These are phyloP conservation scores for Ophthalmolycus amberensis DNA, from an alignment of 2,113 vertebrate species.

Conservation along the genomic window DNA sequence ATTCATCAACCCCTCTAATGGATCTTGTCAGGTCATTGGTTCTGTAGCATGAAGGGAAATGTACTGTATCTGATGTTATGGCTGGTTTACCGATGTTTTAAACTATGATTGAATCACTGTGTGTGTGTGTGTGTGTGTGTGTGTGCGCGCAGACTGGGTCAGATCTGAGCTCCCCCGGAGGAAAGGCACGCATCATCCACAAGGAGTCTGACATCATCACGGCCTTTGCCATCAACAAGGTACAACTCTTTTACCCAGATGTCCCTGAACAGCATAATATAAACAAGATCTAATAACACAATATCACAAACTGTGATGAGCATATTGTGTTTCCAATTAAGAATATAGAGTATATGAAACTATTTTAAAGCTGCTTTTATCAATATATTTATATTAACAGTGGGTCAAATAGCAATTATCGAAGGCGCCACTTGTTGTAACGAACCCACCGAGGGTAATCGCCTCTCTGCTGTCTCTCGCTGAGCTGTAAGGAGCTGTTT, in stretches of 20 bases:
- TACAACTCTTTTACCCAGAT: constrained; percentile 66
- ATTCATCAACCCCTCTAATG: constrained; percentile 24
- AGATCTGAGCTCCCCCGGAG: constrained; percentile 89
- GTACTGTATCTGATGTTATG: constrained; percentile 17
- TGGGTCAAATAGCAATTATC: not conserved
- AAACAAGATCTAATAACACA: not conserved
- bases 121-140: too few species aligned
- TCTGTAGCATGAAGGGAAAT: constrained; percentile 45
- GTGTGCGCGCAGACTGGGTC: constrained; percentile 87
- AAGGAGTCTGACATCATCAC: constrained; percentile 99
- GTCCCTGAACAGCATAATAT: not conserved
- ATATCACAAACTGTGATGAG: not conserved
- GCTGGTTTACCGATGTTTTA: constrained; percentile 8
- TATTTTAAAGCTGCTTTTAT: not conserved
- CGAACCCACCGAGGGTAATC: not conserved
- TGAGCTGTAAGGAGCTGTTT: not conserved
- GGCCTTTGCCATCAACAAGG: constrained; percentile 98
- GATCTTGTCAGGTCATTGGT: constrained; percentile 36
- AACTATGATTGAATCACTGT: constrained; percentile 13
- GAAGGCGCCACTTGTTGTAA: too few species aligned
- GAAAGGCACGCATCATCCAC: constrained; percentile 97
- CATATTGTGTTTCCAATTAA: not conserved
- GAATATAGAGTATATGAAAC: too few species aligned
- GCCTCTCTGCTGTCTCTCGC: not conserved
- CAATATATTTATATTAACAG: not conserved